Percentiles rank a stretch among this genome's conserved stretches.
These are phyloP conservation scores for Huso huso DNA, from an alignment of 2,797 vertebrate genomes.

Conservation along the genomic window DNA sequence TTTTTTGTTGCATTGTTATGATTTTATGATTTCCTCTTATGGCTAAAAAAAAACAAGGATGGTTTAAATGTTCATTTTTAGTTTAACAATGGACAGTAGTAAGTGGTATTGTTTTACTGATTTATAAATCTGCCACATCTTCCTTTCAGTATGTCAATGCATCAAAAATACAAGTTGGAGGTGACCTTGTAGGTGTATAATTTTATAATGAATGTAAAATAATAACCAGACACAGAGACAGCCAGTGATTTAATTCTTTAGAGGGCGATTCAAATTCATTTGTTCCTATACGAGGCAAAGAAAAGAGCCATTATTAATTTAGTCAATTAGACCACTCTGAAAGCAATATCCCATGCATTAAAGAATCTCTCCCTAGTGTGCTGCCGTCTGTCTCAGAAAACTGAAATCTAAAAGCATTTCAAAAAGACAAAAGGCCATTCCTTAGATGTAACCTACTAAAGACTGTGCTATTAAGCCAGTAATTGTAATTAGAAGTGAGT, in stretches of 20 bases:
- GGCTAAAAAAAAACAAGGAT: neutral
- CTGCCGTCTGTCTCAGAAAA: constrained; percentile 41
- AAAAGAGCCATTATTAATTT: constrained; percentile 53
- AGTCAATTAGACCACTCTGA: constrained; percentile 59
- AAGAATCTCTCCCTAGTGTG: constrained; percentile 40
- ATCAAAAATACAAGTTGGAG: constrained; percentile 25
- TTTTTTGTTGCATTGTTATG: too few species aligned
- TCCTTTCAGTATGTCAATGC: constrained; percentile 2
- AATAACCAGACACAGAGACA: constrained; percentile 39
- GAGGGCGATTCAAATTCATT: constrained; percentile 48
- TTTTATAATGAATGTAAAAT: constrained; percentile 41
- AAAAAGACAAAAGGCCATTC: constrained; percentile 49
- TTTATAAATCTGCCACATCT: neutral
- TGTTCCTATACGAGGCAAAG: constrained; percentile 39
- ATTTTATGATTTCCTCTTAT: too few species aligned
- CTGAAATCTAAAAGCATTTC: constrained; percentile 43
- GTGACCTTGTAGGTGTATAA: constrained; percentile 39
- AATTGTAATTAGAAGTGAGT: constrained; percentile 35
- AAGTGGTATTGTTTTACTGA: constrained; percentile 2
- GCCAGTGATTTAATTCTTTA: constrained; percentile 38
- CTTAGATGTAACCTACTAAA: constrained; percentile 33
- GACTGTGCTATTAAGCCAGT: constrained; percentile 34
- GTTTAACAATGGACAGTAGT: neutral
- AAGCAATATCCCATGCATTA: constrained; percentile 53
- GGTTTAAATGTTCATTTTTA: constrained; percentile 1